Conservation (phyloP, 92 coral and sea anemone genomes). For the Porites evermanni region DNA sequence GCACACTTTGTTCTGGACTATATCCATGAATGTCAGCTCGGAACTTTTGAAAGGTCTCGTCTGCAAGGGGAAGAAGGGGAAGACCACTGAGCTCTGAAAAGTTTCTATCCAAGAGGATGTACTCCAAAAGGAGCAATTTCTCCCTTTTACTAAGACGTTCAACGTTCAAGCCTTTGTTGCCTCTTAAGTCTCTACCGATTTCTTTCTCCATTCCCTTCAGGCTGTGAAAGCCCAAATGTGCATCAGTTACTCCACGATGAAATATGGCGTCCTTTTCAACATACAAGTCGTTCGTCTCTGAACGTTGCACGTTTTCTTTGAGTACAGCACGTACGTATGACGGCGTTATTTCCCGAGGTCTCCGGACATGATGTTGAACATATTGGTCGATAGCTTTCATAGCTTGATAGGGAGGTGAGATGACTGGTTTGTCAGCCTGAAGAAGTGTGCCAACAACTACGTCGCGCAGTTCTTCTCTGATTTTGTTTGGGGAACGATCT, state of each 20-base stretch:
- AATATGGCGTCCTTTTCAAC: background rate
- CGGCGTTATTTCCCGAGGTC: constrained; percentile 79
- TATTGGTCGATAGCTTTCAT: constrained; percentile 79
- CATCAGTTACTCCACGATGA: background rate
- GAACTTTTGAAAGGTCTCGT: constrained; percentile 74
- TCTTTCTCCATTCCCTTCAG: constrained; percentile 10
- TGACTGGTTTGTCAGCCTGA: constrained; percentile 74
- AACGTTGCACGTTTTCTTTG: constrained; percentile 18
- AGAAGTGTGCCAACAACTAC: constrained; percentile 74
- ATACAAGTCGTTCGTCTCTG: background rate
- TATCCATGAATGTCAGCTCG: constrained; percentile 56
- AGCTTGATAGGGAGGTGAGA: constrained; percentile 77
- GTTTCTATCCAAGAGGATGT: constrained; percentile 78
- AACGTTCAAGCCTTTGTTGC: background rate
- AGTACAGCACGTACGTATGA: constrained; percentile 74
- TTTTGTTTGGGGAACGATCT: constrained; percentile 60
- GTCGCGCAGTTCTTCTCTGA: constrained; percentile 66
- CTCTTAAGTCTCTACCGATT: background rate
- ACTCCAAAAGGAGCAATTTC: constrained; percentile 75
- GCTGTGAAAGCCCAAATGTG: background rate
- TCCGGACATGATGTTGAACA: constrained; percentile 49
- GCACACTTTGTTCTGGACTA: constrained; percentile 62
- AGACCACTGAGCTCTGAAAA: constrained; percentile 74
- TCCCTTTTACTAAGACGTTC: constrained; percentile 63
- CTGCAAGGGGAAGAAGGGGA: constrained; percentile 91